phyloP scores from a whole-genome alignment of 2,888 invertebrate genomes.

The Meganola albula region DNA sequence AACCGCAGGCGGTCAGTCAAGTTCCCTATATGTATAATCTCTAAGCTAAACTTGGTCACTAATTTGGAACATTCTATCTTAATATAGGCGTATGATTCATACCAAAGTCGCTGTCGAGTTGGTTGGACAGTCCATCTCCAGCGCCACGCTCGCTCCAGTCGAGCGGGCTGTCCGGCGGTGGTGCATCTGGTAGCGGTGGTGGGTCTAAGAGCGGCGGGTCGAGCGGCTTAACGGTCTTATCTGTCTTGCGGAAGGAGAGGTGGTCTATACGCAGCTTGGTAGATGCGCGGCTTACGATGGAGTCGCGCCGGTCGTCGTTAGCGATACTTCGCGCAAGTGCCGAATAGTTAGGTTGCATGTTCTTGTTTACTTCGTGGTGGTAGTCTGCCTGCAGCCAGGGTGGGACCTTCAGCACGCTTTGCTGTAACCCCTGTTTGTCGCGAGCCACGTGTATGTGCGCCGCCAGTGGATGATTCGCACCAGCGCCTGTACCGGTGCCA shows the following conservation, averaged over 20 bases:
- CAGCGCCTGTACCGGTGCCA: too few species aligned
- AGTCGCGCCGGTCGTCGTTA: slow-evolving; percentile 59
- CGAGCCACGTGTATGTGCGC: slow-evolving; percentile 91
- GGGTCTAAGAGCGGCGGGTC: slow-evolving; percentile 35
- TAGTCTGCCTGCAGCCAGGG: slow-evolving; percentile 85
- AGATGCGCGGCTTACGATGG: slow-evolving; percentile 67
- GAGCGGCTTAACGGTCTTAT: slow-evolving; percentile 51
- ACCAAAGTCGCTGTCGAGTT: slow-evolving; percentile 92
- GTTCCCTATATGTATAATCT: too few species aligned
- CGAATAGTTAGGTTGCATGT: slow-evolving; percentile 65
- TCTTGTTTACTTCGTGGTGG: slow-evolving; percentile 70
- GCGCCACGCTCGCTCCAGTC: slow-evolving; percentile 87
- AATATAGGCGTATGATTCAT: slow-evolving; percentile 27
- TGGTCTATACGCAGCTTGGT: slow-evolving; percentile 68
- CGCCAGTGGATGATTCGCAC: slow-evolving; percentile 88
- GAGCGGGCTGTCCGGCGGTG: slow-evolving; percentile 69
- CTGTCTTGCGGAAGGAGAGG: slow-evolving; percentile 53
- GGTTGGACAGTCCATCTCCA: slow-evolving; percentile 90
- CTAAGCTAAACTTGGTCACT: too few species aligned
- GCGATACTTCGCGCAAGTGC: slow-evolving; percentile 59
- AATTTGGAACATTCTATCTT: not conserved
- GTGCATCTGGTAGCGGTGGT: slow-evolving; percentile 36
- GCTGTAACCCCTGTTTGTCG: slow-evolving; percentile 93
- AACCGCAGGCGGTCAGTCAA: too few species aligned
- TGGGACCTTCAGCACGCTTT: slow-evolving; percentile 89